These are phyloP conservation scores for Lydus trimaculatus DNA, from an alignment of 2,888 invertebrate genomes.

Conservation along the genomic window DNA sequence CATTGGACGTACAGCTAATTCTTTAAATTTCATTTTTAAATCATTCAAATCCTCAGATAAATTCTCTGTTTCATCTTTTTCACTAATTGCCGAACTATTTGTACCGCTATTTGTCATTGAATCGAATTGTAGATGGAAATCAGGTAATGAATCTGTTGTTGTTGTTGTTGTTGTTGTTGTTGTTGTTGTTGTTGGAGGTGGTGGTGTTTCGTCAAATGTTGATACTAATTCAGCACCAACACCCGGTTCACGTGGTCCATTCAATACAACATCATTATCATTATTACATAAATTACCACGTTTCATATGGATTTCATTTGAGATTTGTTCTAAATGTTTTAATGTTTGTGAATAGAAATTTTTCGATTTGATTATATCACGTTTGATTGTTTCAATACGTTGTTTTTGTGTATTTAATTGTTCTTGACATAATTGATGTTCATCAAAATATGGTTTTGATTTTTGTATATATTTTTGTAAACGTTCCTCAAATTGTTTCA, in stretches of 20 bases:
- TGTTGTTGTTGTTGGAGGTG: constrained; percentile 38
- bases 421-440: constrained; percentile 85
- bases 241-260: constrained; percentile 69
- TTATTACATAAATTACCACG: constrained; percentile 55
- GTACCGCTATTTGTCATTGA: constrained; percentile 61
- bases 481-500: constrained; percentile 82
- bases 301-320: constrained; percentile 86
- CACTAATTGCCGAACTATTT: constrained; percentile 62
- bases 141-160: constrained; percentile 56
- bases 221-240: constrained; percentile 68
- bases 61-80: constrained; percentile 59
- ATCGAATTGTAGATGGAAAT: constrained; percentile 65
- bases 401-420: constrained; percentile 86
- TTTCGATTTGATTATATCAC: constrained; percentile 81
- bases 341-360: constrained; percentile 82
- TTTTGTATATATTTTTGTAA: constrained; percentile 83
- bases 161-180: too few species aligned
- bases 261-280: constrained; percentile 61
- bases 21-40: constrained; percentile 72
- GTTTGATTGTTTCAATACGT: constrained; percentile 82
- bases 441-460: constrained; percentile 90
- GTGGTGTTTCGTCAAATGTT: constrained; percentile 49
- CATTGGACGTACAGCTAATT: constrained; percentile 76
- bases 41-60: constrained; percentile 68
- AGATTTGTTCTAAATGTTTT: constrained; percentile 86